Conservation (phyloP, 1,140 invertebrate genomes). For the Pseudomyrmex cubaensis region DNA sequence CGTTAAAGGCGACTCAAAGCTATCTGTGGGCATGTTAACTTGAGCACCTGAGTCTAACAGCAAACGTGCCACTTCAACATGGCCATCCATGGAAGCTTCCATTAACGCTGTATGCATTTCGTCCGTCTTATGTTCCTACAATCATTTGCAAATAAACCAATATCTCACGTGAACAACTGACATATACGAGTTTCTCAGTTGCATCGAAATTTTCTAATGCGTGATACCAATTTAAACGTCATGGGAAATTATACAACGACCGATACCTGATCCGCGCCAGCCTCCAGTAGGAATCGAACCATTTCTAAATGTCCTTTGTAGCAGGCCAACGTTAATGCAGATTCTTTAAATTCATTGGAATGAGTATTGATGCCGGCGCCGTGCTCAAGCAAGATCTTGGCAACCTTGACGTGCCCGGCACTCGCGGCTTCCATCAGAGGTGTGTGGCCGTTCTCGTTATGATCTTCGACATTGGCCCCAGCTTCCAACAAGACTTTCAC, state of each 20-base stretch:
- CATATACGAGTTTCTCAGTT: too few species aligned
- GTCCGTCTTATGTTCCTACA: conserved; percentile 97
- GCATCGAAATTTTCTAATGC: background rate
- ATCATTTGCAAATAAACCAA: conserved; percentile 7
- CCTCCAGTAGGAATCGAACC: conserved; percentile 97
- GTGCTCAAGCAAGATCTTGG: conserved; percentile 95
- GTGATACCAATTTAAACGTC: background rate
- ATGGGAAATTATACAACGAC: background rate
- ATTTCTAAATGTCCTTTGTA: conserved; percentile 99
- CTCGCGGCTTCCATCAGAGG: conserved; percentile 99
- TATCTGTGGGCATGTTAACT: conserved; percentile 99
- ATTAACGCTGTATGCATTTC: conserved; percentile 99
- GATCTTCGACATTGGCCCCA: conserved; percentile 98
- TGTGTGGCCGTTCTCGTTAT: conserved; percentile 99
- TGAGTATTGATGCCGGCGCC: conserved; percentile 99
- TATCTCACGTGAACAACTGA: conserved; percentile 10
- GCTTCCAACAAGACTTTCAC: conserved; percentile 95
- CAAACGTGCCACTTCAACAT: conserved; percentile 97
- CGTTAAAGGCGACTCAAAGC: conserved; percentile 99
- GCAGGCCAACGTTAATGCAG: conserved; percentile 97
- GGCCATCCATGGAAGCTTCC: conserved; percentile 99
- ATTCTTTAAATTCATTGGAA: conserved; percentile 99
- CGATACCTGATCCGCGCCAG: conserved; percentile 94
- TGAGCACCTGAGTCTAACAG: conserved; percentile 98
- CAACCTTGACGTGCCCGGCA: conserved; percentile 97